phyloP scores from a whole-genome alignment of 2,113 vertebrate genomes.

The Canis aureus region DNA sequence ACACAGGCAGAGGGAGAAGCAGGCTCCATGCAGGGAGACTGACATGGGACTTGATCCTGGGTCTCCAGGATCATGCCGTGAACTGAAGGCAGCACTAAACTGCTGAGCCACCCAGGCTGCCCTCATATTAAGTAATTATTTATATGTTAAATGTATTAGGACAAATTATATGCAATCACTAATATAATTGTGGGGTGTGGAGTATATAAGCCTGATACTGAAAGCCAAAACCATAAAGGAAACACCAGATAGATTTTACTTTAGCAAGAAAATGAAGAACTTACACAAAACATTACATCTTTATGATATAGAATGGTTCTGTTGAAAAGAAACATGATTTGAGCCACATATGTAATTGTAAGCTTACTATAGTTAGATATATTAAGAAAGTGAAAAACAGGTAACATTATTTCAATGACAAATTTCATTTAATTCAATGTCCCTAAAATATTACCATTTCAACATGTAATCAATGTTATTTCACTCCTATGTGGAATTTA shows the following conservation, averaged over 20 bases:
- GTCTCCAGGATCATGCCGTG: too few relatives aligned
- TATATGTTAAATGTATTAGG: not conserved
- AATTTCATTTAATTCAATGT: not conserved
- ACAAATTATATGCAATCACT: not conserved
- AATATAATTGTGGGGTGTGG: not conserved
- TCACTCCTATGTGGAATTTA: not conserved
- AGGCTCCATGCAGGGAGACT: too few relatives aligned
- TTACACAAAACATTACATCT: not conserved
- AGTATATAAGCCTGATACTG: not conserved
- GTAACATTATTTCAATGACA: not conserved
- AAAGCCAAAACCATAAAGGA: not conserved
- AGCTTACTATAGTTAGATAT: not conserved
- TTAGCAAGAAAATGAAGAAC: not conserved
- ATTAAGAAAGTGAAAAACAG: not conserved
- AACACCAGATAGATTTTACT: not conserved
- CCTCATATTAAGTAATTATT: too few relatives aligned
- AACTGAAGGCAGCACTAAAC: too few relatives aligned
- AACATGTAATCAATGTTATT: not conserved
- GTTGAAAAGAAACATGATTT: not conserved
- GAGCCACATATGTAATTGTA: not conserved
- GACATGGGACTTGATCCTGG: too few relatives aligned
- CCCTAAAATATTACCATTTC: not conserved
- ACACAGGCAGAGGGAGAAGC: too few relatives aligned
- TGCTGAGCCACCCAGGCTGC: too few relatives aligned
- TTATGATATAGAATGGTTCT: not conserved